A percentile compares a stretch with the other conserved stretches of the same genome.
phyloP scores from a whole-genome alignment of 2,797 vertebrate species.

The Moxostoma hubbsi region DNA sequence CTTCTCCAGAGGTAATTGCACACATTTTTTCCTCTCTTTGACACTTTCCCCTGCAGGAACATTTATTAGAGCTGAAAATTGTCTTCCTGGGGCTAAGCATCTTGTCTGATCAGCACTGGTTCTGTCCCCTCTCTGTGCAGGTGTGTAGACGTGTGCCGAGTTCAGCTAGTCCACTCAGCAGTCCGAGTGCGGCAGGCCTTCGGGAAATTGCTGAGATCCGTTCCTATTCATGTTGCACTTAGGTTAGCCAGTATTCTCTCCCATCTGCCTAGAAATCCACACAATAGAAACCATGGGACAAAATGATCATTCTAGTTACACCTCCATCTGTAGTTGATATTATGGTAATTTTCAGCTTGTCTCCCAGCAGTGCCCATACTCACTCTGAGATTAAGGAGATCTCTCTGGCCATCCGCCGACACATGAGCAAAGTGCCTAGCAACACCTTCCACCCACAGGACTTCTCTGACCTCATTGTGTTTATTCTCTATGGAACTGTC shows the following conservation, averaged over 20 bases:
- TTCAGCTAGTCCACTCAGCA: slow-evolving; percentile 91
- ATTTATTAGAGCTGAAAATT: slow-evolving; percentile 12
- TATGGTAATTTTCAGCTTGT: slow-evolving; percentile 10
- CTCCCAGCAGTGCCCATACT: slow-evolving; percentile 82
- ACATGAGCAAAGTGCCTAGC: slow-evolving; percentile 93
- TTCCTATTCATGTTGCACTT: slow-evolving; percentile 90
- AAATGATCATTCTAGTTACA: slow-evolving; percentile 4
- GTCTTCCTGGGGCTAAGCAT: neutral
- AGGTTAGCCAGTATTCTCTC: slow-evolving; percentile 76
- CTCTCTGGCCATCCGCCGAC: slow-evolving; percentile 89
- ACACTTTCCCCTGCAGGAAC: neutral
- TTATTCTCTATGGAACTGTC: slow-evolving; percentile 93
- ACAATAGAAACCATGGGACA: neutral
- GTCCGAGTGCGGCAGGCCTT: slow-evolving; percentile 92
- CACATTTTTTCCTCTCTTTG: neutral
- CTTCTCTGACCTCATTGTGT: slow-evolving; percentile 98
- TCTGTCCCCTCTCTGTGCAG: slow-evolving; percentile 67
- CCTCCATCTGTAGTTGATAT: slow-evolving; percentile 9
- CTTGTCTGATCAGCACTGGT: slow-evolving; percentile 11
- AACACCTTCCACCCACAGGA: slow-evolving; percentile 98
- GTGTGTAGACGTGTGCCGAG: slow-evolving; percentile 94
- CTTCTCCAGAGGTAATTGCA: slow-evolving; percentile 87
- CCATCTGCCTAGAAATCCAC: neutral
- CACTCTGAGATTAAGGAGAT: slow-evolving; percentile 93
- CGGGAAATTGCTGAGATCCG: slow-evolving; percentile 89